Conservation (phyloP, 2,888 invertebrate species). For the Callyntrura sp. region DNA sequence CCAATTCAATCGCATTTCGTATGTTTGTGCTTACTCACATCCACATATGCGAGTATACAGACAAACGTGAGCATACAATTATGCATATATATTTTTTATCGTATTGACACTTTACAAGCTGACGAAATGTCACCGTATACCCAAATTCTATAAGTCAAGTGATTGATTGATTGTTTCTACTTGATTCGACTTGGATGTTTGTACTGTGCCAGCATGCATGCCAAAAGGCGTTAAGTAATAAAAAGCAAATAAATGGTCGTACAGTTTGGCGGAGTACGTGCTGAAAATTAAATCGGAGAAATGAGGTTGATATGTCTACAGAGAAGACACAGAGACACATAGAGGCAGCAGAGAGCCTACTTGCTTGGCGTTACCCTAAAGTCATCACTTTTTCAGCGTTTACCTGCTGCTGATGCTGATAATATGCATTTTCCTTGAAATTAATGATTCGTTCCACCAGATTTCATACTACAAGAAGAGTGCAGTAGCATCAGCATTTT, state of each 20-base stretch:
- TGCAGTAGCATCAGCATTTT: too few species aligned
- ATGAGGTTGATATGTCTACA: slow-evolving; percentile 56
- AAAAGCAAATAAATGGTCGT: neutral
- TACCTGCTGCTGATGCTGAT: slow-evolving; percentile 63
- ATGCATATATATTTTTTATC: neutral
- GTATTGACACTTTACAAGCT: slow-evolving; percentile 33
- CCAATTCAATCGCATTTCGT: neutral
- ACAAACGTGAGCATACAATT: too few species aligned
- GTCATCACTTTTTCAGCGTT: neutral
- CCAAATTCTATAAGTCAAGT: slow-evolving; percentile 8
- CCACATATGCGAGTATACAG: too few species aligned
- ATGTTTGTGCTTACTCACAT: neutral
- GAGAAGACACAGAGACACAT: too few species aligned
- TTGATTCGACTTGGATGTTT: neutral
- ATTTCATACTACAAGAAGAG: slow-evolving; percentile 59
- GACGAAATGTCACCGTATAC: slow-evolving; percentile 7
- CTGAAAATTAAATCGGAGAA: slow-evolving; percentile 5
- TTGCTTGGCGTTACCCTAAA: slow-evolving; percentile 40
- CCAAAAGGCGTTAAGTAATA: slow-evolving; percentile 53
- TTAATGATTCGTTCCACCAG: slow-evolving; percentile 72
- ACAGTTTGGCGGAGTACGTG: too few species aligned
- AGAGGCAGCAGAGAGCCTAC: too few species aligned
- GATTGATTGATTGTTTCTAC: slow-evolving; percentile 69
- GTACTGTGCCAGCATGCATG: neutral
- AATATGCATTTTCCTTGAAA: slow-evolving; percentile 69